A percentile compares a stretch with the other conserved stretches of the same genome.
Conservation (phyloP, 2,113 vertebrate species). For the Phyllostomus discolor region DNA sequence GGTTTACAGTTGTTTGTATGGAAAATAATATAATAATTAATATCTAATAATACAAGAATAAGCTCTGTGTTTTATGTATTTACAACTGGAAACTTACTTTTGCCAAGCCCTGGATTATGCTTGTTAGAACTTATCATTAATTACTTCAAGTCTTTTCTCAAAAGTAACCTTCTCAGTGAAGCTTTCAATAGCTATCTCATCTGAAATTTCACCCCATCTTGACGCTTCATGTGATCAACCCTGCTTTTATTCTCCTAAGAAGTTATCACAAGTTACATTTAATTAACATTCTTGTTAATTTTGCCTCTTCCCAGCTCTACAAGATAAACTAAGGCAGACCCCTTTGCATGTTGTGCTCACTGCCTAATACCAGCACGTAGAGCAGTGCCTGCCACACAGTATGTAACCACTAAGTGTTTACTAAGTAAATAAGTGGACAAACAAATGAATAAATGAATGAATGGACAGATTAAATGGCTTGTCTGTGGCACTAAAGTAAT, state of each 20-base stretch:
- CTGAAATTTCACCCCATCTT: background rate
- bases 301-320: background rate
- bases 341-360: background rate
- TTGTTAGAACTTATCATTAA: background rate
- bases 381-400: background rate
- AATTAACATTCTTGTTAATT: background rate
- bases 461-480: background rate
- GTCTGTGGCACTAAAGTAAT: background rate
- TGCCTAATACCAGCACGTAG: background rate
- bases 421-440: no score
- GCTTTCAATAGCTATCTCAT: background rate
- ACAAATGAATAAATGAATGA: no score
- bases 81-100: no score
- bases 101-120: background rate
- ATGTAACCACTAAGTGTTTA: background rate
- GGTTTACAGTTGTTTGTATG: background rate
- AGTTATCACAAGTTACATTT: background rate
- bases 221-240: background rate
- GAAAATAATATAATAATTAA: background rate
- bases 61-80: no score
- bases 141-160: background rate
- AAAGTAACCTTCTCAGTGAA: background rate
- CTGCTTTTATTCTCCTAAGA: background rate
- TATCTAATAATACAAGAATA: no score
- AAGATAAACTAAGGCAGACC: rapidly evolving